phyloP scores from a whole-genome alignment of 1,140 invertebrate genomes.

The Trachelipus rathkii region DNA sequence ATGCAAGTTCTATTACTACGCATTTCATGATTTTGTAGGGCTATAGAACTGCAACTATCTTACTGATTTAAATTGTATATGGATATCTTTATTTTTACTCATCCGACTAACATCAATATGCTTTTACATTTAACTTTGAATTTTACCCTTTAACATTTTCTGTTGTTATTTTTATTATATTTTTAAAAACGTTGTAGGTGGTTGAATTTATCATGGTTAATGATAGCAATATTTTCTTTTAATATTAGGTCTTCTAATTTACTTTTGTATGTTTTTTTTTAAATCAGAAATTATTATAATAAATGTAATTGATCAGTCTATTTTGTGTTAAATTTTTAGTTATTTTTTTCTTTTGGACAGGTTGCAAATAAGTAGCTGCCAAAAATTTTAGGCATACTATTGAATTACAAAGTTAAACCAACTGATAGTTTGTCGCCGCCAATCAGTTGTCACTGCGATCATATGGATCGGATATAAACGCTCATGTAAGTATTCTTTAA shows the following conservation, averaged over 20 bases:
- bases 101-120: too few relatives aligned
- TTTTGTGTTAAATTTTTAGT: neutral
- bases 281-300: neutral
- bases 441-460: slow-evolving; percentile 38
- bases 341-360: slow-evolving; percentile 51
- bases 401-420: slow-evolving; percentile 65
- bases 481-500: slow-evolving; percentile 2
- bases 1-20: too few relatives aligned
- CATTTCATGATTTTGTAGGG: too few relatives aligned
- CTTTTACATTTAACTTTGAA: too few relatives aligned
- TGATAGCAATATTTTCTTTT: too few relatives aligned
- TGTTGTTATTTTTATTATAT: too few relatives aligned
- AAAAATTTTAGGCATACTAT: slow-evolving; percentile 69
- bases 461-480: slow-evolving; percentile 18
- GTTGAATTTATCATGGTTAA: slow-evolving; percentile 1
- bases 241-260: too few relatives aligned
- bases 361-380: slow-evolving; percentile 71
- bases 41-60: too few relatives aligned
- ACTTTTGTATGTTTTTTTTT: neutral
- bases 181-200: too few relatives aligned
- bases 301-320: neutral
- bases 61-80: too few relatives aligned
- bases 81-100: too few relatives aligned
- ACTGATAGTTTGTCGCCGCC: slow-evolving; percentile 58
- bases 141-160: too few relatives aligned